phyloP scores from a whole-genome alignment of 2,888 invertebrate species.

The Harpagoxenus sublaevis region DNA sequence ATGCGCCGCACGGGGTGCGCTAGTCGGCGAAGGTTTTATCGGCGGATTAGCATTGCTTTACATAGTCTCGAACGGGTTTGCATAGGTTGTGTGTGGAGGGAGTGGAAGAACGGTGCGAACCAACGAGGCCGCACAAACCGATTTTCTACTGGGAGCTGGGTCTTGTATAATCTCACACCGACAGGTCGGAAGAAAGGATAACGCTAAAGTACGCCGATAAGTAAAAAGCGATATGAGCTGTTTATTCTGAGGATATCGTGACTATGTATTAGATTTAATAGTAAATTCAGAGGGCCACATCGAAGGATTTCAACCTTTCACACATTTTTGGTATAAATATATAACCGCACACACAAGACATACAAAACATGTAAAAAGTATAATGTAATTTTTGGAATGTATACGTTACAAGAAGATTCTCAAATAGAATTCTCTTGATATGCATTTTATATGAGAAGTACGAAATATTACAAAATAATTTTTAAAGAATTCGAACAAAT shows the following conservation, averaged over 20 bases:
- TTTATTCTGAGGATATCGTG: constrained; percentile 6
- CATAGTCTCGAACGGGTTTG: constrained; percentile 84
- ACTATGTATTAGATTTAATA: background rate
- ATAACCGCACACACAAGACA: too few relatives aligned
- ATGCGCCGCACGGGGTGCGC: constrained; percentile 68
- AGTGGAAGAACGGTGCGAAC: constrained; percentile 38
- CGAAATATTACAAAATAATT: background rate
- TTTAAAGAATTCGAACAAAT: background rate
- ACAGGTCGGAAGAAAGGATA: constrained; percentile 58
- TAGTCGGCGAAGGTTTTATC: constrained; percentile 83
- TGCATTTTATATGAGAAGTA: background rate
- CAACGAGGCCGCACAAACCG: constrained; percentile 75
- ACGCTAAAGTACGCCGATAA: constrained; percentile 34
- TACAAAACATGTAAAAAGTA: background rate
- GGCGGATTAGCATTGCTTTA: constrained; percentile 85
- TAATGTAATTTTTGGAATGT: background rate
- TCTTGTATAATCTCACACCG: constrained; percentile 72
- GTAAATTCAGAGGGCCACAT: background rate
- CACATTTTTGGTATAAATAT: background rate
- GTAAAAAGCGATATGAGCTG: constrained; percentile 45
- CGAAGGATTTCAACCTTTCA: background rate
- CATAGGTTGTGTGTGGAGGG: constrained; percentile 78
- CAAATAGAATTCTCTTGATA: background rate
- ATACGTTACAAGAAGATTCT: background rate
- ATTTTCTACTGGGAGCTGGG: constrained; percentile 65